These are phyloP conservation scores for Aphis gossypii DNA, from an alignment of 1,140 invertebrate species.

Conservation along the genomic window DNA sequence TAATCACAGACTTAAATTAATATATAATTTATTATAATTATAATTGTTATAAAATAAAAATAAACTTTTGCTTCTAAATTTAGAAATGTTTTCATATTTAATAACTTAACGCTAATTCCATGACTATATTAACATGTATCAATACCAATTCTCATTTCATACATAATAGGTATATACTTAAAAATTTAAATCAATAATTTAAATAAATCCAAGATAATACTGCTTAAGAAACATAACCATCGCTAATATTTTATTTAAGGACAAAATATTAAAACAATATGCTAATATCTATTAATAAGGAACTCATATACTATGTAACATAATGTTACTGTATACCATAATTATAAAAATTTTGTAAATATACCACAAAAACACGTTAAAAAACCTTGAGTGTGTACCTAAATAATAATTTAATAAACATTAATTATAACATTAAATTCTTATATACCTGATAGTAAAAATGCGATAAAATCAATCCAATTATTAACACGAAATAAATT, in stretches of 20 bases:
- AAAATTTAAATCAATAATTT: background rate
- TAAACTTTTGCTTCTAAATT: too few species aligned
- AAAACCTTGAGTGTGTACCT: background rate
- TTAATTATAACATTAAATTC: background rate
- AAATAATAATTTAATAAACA: background rate
- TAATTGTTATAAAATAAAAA: too few species aligned
- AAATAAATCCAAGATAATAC: background rate
- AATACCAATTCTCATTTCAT: background rate
- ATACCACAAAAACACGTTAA: background rate
- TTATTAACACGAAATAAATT: background rate
- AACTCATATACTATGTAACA: background rate
- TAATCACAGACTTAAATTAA: too few species aligned
- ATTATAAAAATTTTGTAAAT: background rate
- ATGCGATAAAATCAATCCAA: background rate
- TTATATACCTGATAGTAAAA: background rate
- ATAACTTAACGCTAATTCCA: background rate
- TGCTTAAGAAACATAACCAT: background rate
- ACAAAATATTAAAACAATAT: background rate
- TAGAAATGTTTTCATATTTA: too few species aligned
- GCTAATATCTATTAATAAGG: background rate
- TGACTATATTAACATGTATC: background rate
- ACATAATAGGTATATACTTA: background rate
- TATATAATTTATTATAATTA: too few species aligned
- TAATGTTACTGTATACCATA: background rate
- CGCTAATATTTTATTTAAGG: background rate